Conservation (phyloP, 2,888 invertebrate species). For the Drosophila anceps region DNA sequence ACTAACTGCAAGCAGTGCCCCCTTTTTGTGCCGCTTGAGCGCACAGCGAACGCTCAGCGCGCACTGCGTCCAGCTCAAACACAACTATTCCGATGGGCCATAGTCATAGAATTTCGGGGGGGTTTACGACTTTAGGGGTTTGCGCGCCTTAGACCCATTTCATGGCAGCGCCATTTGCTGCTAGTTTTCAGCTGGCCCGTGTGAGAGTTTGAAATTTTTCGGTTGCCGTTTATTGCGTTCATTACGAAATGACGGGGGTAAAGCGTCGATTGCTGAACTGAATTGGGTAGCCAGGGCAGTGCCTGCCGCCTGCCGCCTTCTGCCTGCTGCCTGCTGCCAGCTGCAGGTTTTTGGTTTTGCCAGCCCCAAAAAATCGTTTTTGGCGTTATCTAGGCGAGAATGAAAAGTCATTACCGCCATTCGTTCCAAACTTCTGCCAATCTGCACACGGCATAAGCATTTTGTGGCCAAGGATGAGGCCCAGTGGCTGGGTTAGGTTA, state of each 20-base stretch:
- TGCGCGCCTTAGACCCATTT: constrained; percentile 23
- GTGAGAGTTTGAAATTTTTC: constrained; percentile 73
- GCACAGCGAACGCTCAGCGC: constrained; percentile 57
- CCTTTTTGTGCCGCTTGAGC: constrained; percentile 60
- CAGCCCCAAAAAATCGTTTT: constrained; percentile 48
- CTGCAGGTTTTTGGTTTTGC: constrained; percentile 29
- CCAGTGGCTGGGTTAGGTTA: neutral
- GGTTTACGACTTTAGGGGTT: constrained; percentile 19
- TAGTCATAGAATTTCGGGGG: constrained; percentile 8
- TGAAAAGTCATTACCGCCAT: constrained; percentile 83
- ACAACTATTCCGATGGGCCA: constrained; percentile 9
- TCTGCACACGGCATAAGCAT: constrained; percentile 51
- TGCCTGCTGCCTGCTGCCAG: constrained; percentile 18
- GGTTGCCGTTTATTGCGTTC: constrained; percentile 81
- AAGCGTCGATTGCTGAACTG: constrained; percentile 6
- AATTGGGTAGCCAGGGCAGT: neutral
- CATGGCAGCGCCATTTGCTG: constrained; percentile 11
- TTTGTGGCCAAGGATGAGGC: constrained; percentile 23
- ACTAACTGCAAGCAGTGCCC: constrained; percentile 67
- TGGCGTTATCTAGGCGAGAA: constrained; percentile 78
- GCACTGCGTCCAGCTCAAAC: constrained; percentile 31
- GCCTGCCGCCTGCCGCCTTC: neutral
- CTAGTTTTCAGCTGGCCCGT: constrained; percentile 38
- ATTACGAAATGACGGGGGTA: constrained; percentile 52
- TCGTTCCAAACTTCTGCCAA: constrained; percentile 70